These are phyloP conservation scores for Serrognathus titanus DNA, from an alignment of 2,888 invertebrate species.

Conservation along the genomic window DNA sequence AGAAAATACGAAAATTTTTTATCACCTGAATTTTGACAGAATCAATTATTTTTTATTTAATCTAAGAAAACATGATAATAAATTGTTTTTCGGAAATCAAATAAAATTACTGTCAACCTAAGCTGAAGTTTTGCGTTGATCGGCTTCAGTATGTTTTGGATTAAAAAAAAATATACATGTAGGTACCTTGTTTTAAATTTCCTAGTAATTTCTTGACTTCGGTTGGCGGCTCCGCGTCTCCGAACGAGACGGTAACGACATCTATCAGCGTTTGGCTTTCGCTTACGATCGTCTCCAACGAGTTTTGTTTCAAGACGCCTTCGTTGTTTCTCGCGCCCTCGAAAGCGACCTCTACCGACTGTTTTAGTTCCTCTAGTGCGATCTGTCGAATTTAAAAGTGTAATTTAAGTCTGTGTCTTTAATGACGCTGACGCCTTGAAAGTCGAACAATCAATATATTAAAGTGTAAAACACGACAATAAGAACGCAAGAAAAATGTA, in stretches of 20 bases:
- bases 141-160: too few relatives aligned
- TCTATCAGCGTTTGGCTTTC: slow-evolving; percentile 28
- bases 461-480: neutral
- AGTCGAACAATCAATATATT: too few relatives aligned
- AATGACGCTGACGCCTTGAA: neutral
- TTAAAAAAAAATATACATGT: too few relatives aligned
- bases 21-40: too few relatives aligned
- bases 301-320: neutral
- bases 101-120: too few relatives aligned
- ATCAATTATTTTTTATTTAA: too few relatives aligned
- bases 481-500: too few relatives aligned
- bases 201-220: too few relatives aligned
- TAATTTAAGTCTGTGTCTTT: neutral
- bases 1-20: too few relatives aligned
- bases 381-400: neutral
- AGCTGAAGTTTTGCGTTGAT: too few relatives aligned
- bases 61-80: neutral
- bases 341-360: slow-evolving; percentile 5
- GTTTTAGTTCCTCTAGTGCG: slow-evolving; percentile 26
- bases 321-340: slow-evolving; percentile 5
- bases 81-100: too few relatives aligned
- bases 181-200: too few relatives aligned
- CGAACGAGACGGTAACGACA: slow-evolving; percentile 21
- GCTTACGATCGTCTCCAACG: slow-evolving; percentile 24
- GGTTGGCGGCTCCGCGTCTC: slow-evolving; percentile 19